These are phyloP conservation scores for Crotophaga sulcirostris DNA, from an alignment of 2,113 vertebrate genomes.

Conservation along the genomic window DNA sequence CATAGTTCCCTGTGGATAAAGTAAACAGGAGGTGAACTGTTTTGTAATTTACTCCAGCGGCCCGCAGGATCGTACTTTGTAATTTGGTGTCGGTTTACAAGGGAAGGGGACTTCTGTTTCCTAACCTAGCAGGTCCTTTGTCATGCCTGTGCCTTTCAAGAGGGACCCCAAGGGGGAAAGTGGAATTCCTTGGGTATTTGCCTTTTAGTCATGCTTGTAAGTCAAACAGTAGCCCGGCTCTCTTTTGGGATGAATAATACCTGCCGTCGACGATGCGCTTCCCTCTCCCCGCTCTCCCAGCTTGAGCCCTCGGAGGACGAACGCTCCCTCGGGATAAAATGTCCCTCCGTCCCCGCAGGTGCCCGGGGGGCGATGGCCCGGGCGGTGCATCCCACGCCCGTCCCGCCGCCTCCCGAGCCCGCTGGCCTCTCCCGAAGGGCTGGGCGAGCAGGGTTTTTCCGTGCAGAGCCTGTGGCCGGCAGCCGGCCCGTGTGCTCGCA, in stretches of 20 bases:
- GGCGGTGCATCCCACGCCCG: no score
- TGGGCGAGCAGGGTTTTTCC: background rate
- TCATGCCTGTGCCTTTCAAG: constrained; percentile 60
- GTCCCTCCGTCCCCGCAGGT: background rate
- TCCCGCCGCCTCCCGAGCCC: no score
- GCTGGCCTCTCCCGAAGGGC: background rate
- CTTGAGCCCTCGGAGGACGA: background rate
- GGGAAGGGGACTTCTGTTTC: constrained; percentile 56
- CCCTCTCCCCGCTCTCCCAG: background rate
- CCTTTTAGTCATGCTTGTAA: constrained; percentile 63
- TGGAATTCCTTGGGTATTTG: constrained; percentile 44
- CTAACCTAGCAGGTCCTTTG: constrained; percentile 53
- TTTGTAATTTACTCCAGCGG: constrained; percentile 63
- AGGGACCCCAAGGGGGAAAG: constrained; percentile 21
- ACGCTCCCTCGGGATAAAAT: rapidly evolving
- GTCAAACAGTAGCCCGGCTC: constrained; percentile 2
- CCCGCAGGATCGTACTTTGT: constrained; percentile 50
- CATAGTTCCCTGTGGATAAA: constrained; percentile 11
- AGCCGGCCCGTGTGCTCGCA: background rate
- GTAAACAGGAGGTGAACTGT: constrained; percentile 11
- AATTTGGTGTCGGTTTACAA: constrained; percentile 76
- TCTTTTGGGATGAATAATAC: constrained; percentile 5
- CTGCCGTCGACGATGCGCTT: constrained; percentile 25
- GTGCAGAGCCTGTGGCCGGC: background rate
- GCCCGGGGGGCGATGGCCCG: background rate